A percentile compares a stretch with the other conserved stretches of the same genome.
These are phyloP conservation scores for Flexamia atlantica DNA, from an alignment of 2,888 invertebrate genomes.

Conservation along the genomic window DNA sequence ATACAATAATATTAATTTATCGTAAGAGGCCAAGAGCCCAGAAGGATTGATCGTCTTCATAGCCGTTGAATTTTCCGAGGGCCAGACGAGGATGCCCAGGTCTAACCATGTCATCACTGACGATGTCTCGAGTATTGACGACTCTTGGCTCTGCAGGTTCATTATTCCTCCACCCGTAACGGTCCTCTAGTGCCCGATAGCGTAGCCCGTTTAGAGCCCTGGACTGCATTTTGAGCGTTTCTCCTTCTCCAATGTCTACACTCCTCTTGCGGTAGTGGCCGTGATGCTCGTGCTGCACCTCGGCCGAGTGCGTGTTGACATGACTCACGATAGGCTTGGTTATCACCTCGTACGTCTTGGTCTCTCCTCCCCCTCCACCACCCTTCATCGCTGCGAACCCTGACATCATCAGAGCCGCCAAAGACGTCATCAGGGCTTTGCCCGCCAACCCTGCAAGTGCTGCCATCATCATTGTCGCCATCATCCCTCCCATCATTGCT, in stretches of 20 bases:
- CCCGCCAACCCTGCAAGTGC: constrained; percentile 70
- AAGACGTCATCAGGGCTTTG: constrained; percentile 70
- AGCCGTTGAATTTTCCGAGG: background rate
- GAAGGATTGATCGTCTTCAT: background rate
- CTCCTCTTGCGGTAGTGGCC: constrained; percentile 65
- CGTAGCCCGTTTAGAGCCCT: background rate
- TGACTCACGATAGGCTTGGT: constrained; percentile 86
- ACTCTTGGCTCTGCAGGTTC: background rate
- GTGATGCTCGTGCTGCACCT: constrained; percentile 66
- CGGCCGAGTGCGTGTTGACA: constrained; percentile 65
- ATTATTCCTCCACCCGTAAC: background rate
- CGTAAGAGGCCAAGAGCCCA: constrained; percentile 12
- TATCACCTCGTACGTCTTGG: constrained; percentile 89
- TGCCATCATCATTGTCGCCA: constrained; percentile 70
- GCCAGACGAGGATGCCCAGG: background rate
- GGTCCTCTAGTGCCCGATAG: background rate
- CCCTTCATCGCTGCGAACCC: constrained; percentile 68
- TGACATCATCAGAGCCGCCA: constrained; percentile 69
- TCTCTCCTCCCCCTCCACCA: constrained; percentile 71
- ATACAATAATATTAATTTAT: background rate
- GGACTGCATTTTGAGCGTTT: background rate
- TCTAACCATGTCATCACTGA: background rate
- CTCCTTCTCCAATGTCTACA: constrained; percentile 42
- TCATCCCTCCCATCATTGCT: constrained; percentile 69
- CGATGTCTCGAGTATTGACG: no score